Base-by-base conservation (phyloP, 2,888 invertebrate genomes). In the Sesamia inferens region DNA sequence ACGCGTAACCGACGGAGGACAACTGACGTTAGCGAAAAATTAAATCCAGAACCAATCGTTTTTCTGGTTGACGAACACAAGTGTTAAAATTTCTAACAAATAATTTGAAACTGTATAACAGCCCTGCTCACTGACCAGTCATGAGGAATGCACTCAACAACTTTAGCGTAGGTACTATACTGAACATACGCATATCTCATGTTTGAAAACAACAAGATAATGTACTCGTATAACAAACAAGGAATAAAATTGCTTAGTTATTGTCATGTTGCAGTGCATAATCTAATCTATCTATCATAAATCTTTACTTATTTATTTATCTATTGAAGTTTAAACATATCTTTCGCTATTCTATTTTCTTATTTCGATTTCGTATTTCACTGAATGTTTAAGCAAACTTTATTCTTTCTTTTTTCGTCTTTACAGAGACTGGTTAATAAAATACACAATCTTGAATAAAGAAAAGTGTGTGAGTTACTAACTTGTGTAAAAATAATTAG, bases 61-160 rank as follows among this genome's bases (percentile, higher is more conserved):
- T 19, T n/a, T 19, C 19, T 13, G 19, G 7, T 42, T 16, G 5
- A 5, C 8, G 8, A 24, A 24, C 0, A 31, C 19, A 1, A 31
- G n/a, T 16, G 22, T 24, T 10, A 6, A 8, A 48, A n/a, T 0
- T 47, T 22, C 10, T 1, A 22, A 2, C 14, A 54, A 74, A 19
- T 54, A 13, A 42, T 42, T 10, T 7, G 0, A n/a, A n/a, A 13
- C 2, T 11, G 0, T 4, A 39, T 61, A 24, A 5, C 58, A 78
- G 16, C 75, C 75, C 75, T 81, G 14, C 1, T 13, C 11, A 31
- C 5, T 14, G 10, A 2, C 51, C 55, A 81, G 55, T 74, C 54
- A 51, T 59, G 62, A 76, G 76, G 69, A 78, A 78, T 81, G 80
- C 58, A 42, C 58, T 59, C 22, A 68, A 79, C 65, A 68, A 58